A percentile compares a stretch with the other conserved stretches of the same genome.
Conservation (phyloP, 2,113 vertebrate genomes). For the Himantopus leucocephalus region DNA sequence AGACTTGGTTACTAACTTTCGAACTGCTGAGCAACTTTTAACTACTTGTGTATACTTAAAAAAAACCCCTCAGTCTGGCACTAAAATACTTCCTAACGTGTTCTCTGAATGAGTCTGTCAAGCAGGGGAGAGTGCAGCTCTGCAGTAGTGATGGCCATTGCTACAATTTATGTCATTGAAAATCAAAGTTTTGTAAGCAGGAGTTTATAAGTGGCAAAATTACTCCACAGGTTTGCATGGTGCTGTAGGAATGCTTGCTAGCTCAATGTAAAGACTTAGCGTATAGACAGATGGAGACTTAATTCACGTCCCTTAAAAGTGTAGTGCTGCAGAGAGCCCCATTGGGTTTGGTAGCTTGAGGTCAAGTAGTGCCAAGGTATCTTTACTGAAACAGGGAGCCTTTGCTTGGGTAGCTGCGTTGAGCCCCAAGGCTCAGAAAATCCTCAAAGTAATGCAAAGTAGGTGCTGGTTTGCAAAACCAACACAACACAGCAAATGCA, state of each 20-base stretch:
- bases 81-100: neutral
- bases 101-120: neutral
- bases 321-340: neutral
- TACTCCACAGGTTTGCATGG: neutral
- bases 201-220: neutral
- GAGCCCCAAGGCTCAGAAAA: neutral
- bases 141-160: neutral
- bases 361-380: neutral
- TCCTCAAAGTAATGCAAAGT: neutral
- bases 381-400: neutral
- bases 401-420: neutral
- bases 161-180: neutral
- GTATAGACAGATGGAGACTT: neutral
- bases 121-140: neutral
- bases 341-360: neutral
- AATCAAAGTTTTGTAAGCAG: neutral
- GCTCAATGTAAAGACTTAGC: neutral
- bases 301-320: fast-evolving
- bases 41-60: neutral
- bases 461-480: neutral
- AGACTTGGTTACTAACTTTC: neutral
- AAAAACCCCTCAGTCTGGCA: neutral
- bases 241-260: neutral
- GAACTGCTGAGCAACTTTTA: neutral
- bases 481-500: neutral